A percentile compares a stretch with the other conserved stretches of the same genome.
These are phyloP conservation scores for Scaptodrosophila latifasciaeformis DNA, from an alignment of 2,888 invertebrate genomes.

Conservation along the genomic window DNA sequence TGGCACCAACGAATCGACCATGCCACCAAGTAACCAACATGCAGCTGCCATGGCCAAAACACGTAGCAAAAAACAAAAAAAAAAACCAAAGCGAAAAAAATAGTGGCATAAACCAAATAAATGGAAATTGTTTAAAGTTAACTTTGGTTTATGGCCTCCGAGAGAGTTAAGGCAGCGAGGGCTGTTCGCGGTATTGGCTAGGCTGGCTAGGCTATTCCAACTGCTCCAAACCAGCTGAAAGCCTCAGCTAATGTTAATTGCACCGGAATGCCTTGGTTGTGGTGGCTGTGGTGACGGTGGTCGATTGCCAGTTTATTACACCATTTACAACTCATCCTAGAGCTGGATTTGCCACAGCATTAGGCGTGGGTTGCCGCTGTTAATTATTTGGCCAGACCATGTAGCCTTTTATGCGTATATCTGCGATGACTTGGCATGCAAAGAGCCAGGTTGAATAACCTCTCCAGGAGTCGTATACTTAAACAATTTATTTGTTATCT, in stretches of 20 bases:
- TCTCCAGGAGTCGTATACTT: no score
- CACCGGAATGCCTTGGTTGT: constrained; percentile 44
- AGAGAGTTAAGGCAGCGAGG: constrained; percentile 18
- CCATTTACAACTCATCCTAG: constrained; percentile 5
- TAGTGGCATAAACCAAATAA: constrained; percentile 64
- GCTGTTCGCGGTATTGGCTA: neutral
- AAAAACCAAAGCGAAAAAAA: constrained; percentile 9
- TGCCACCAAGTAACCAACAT: constrained; percentile 8
- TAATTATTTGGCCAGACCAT: neutral
- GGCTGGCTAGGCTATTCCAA: neutral
- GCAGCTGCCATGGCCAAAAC: constrained; percentile 59
- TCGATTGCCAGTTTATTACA: constrained; percentile 4
- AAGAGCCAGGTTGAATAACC: no score
- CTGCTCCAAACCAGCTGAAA: no score
- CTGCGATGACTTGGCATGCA: no score
- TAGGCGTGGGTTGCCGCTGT: neutral
- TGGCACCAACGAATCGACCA: neutral
- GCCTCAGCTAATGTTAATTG: constrained; percentile 62
- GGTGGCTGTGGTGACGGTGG: constrained; percentile 8
- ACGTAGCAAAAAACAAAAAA: constrained; percentile 23
- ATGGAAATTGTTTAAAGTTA: constrained; percentile 68
- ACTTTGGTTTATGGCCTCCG: constrained; percentile 63
- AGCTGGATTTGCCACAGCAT: neutral
- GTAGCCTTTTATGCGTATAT: neutral
- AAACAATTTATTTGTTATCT: no score